These are phyloP conservation scores for Psittacula echo DNA, from an alignment of 2,797 vertebrate genomes.

Conservation along the genomic window DNA sequence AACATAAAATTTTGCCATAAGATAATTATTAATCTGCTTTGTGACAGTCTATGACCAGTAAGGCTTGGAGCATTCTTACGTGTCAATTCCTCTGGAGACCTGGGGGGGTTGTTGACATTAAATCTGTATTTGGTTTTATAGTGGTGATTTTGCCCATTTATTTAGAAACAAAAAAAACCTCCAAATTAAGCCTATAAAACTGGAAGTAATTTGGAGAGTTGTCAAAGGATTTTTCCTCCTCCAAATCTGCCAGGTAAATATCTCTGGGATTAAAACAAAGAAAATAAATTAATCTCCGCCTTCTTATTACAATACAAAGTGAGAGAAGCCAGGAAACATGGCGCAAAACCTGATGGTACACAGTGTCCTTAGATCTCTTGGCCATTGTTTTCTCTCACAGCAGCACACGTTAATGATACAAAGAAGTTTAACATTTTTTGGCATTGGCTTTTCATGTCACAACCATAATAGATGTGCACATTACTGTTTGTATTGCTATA, in stretches of 20 bases:
- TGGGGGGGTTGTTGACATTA: background rate
- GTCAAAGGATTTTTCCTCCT: slow-evolving; percentile 32
- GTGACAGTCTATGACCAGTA: background rate
- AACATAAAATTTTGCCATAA: background rate
- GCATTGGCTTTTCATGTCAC: slow-evolving; percentile 54
- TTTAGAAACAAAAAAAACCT: background rate
- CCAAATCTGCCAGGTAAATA: slow-evolving; percentile 38
- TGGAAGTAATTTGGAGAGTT: background rate
- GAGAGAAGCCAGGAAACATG: slow-evolving; percentile 55
- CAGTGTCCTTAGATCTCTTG: slow-evolving; percentile 62
- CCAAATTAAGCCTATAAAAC: background rate
- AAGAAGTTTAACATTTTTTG: slow-evolving; percentile 56
- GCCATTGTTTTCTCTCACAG: slow-evolving; percentile 57
- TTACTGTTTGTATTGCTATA: slow-evolving; percentile 55
- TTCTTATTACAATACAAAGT: slow-evolving; percentile 59
- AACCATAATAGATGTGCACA: slow-evolving; percentile 50
- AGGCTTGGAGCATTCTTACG: background rate
- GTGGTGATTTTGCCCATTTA: background rate
- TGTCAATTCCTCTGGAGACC: background rate
- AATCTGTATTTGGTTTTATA: background rate
- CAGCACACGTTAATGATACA: slow-evolving; percentile 50
- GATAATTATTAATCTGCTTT: background rate
- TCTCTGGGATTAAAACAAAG: slow-evolving; percentile 50
- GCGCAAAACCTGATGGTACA: slow-evolving; percentile 65
- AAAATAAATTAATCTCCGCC: slow-evolving; percentile 31